These are phyloP conservation scores for Diphyllodes magnificus DNA, from an alignment of 2,113 vertebrate species.

Conservation along the genomic window DNA sequence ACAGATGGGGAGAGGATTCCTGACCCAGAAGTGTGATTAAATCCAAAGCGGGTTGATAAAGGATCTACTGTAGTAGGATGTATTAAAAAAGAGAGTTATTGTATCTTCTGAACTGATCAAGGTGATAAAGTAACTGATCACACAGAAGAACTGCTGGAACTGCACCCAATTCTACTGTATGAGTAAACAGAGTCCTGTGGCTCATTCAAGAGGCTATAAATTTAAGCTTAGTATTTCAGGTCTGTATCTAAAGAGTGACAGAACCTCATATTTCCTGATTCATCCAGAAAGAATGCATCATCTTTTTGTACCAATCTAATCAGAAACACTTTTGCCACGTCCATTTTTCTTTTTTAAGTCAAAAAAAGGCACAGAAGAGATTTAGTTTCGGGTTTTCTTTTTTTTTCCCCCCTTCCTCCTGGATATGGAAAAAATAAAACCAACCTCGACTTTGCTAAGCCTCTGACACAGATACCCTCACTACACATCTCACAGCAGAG, in stretches of 20 bases:
- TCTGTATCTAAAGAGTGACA: conserved; percentile 75
- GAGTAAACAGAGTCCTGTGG: conserved; percentile 66
- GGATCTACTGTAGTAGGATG: conserved; percentile 44
- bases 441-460: conserved; percentile 5
- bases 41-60: conserved; percentile 65
- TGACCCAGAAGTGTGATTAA: conserved; percentile 57
- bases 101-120: conserved; percentile 65
- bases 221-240: conserved; percentile 71
- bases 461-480: background rate
- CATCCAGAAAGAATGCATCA: conserved; percentile 70
- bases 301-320: conserved; percentile 74
- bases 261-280: conserved; percentile 70
- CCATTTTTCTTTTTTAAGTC: conserved; percentile 75
- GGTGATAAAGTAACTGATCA: conserved; percentile 70
- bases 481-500: background rate
- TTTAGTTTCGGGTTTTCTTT: background rate
- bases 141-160: conserved; percentile 46
- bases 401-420: background rate
- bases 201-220: conserved; percentile 64
- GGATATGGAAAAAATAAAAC: conserved; percentile 14
- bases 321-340: conserved; percentile 69
- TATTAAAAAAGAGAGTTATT: conserved; percentile 70
- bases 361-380: conserved; percentile 54
- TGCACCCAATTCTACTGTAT: conserved; percentile 58
- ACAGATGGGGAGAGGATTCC: conserved; percentile 12